Conservation (phyloP, 2,888 invertebrate genomes). For the Pristionchus arcanus region DNA sequence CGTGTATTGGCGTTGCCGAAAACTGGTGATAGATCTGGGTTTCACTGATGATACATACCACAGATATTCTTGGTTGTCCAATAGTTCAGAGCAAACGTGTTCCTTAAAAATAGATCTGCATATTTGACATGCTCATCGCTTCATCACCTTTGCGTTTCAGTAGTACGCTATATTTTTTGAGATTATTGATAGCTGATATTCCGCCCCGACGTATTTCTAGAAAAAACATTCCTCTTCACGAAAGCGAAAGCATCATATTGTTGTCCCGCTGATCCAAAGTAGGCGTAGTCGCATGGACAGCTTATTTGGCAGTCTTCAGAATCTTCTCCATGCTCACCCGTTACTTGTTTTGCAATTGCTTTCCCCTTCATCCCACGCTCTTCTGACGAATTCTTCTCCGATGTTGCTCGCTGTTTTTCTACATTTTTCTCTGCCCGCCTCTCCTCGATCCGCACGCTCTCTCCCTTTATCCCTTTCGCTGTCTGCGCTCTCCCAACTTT, state of each 20-base stretch:
- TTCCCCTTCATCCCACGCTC: conserved; percentile 11
- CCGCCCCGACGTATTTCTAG: neutral
- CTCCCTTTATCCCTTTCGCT: conserved; percentile 4
- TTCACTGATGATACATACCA: no score
- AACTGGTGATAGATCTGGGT: no score
- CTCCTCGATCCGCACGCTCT: neutral
- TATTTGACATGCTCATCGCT: no score
- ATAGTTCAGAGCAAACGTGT: no score
- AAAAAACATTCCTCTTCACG: neutral
- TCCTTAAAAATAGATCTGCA: no score
- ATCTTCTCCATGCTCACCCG: neutral
- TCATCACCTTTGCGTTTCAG: neutral
- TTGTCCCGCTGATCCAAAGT: no score
- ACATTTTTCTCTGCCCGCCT: neutral
- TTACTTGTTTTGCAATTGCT: neutral
- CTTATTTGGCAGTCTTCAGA: no score
- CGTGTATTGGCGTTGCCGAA: no score
- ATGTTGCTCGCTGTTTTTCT: conserved; percentile 21
- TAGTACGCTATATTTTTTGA: neutral
- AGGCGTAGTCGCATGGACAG: no score
- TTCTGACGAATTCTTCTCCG: conserved; percentile 3
- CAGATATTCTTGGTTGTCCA: no score
- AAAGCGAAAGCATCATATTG: no score
- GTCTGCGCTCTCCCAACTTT: neutral
- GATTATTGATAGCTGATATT: neutral